Percentiles rank a stretch among this genome's conserved stretches.
phyloP scores from a whole-genome alignment of 1,140 invertebrate species.

The Achatina immaculata region DNA sequence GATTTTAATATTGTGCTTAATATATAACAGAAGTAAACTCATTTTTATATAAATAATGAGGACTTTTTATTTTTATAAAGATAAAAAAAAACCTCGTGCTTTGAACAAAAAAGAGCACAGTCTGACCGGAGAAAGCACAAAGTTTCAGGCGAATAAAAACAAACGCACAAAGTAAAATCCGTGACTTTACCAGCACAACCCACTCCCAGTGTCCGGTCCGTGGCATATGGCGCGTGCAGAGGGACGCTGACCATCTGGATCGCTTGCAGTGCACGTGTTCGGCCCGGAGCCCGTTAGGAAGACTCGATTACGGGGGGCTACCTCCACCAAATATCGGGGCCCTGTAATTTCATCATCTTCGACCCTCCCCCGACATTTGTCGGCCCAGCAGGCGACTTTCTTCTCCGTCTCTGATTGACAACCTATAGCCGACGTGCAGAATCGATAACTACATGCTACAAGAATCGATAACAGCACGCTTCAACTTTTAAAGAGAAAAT shows the following conservation, averaged over 20 bases:
- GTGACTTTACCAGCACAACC: neutral
- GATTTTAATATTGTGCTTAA: no score
- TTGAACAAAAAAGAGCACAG: neutral
- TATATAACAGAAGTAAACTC: no score
- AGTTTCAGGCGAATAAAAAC: neutral
- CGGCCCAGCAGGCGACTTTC: slow-evolving; percentile 20
- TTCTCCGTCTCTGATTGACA: slow-evolving; percentile 18
- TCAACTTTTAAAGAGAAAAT: no score
- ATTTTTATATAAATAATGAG: no score
- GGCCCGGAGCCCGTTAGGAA: slow-evolving; percentile 5
- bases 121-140: neutral
- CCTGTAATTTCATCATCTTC: slow-evolving; percentile 40
- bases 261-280: slow-evolving; percentile 34
- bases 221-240: slow-evolving; percentile 37
- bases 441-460: slow-evolving; percentile 4
- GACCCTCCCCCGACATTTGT: slow-evolving; percentile 30
- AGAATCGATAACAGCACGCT: neutral
- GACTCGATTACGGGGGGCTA: slow-evolving; percentile 29
- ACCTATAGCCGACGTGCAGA: neutral
- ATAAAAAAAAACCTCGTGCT: no score
- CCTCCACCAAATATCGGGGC: slow-evolving; percentile 5
- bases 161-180: no score
- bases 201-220: slow-evolving; percentile 16
- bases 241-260: slow-evolving; percentile 39
- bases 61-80: no score